phyloP scores from a whole-genome alignment of 2,113 vertebrate genomes.

The Isichthys henryi region DNA sequence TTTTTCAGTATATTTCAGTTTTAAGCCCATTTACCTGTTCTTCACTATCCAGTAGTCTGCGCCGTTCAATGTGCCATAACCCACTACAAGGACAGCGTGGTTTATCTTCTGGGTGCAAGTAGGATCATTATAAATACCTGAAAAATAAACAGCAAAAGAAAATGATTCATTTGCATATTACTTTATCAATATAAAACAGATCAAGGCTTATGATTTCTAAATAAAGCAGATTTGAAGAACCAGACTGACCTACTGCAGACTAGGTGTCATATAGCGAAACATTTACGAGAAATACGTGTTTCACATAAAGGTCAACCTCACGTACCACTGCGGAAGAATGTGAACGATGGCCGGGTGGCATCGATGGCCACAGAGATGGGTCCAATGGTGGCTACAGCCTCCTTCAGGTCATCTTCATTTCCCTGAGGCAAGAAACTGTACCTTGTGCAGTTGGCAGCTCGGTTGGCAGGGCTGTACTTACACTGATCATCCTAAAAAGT shows the following conservation, averaged over 20 bases:
- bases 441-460: conserved; percentile 71
- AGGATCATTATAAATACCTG: conserved; percentile 78
- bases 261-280: not conserved
- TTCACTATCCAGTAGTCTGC: conserved; percentile 89
- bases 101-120: conserved; percentile 63
- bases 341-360: conserved; percentile 59
- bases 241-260: not conserved
- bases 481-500: conserved; percentile 61
- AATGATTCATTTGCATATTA: not conserved
- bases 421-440: conserved; percentile 52
- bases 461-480: conserved; percentile 50
- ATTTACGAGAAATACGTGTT: not conserved
- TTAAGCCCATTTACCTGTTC: conserved; percentile 71
- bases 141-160: not conserved
- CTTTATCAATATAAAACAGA: not conserved
- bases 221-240: not conserved
- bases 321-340: conserved; percentile 72
- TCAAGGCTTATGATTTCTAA: not conserved
- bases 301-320: not conserved
- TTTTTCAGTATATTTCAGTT: not conserved
- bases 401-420: conserved; percentile 59
- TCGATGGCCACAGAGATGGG: conserved; percentile 82
- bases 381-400: conserved; percentile 66
- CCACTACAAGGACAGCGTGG: conserved; percentile 72
- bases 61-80: conserved; percentile 70